Base-by-base conservation (phyloP, 2,113 vertebrate genomes). In the Paratilapia polleni region DNA sequence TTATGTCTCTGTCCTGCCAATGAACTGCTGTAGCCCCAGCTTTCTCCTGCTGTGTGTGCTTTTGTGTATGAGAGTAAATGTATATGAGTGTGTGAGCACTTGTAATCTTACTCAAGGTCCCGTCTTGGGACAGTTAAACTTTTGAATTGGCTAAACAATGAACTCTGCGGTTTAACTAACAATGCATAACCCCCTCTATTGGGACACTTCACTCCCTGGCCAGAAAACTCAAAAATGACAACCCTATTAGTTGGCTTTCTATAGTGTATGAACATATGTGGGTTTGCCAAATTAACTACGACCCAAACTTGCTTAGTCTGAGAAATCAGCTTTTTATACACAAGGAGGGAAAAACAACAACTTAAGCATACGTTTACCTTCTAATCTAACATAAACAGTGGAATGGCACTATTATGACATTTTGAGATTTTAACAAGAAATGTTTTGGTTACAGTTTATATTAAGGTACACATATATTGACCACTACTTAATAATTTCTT, bases 1-100 rank as follows among this genome's bases (percentile, higher is more conserved):
- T 93, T 93, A 95, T 94, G 92, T 91, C 76, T 85, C 85, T 92
- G 93, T 95, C 93, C 81, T 49, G 59, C 80, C 36, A 68, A 66
- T 83, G 82, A 83, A 92, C 85, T 36, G 3, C 88, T 75, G 84
- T 80, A 82, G 78, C 82, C 60, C 43, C 61, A 41, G 57, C 41
- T 88, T 83, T 84, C 52, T 81, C 20, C 74, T 79, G 28, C 62
- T 63, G 59, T 52, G 43, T 70, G 41, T 62, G 75, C 54, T 81
- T 63, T 12, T 74, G 81, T 89, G 61, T 60, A 26, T 80, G 57
- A 59, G 75, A 77, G 77, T 79, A 63, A 58, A 88, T 85, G 38
- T 66, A 61, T 62, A 78, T 57, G 56, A 60, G 80, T 77, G 14
- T 73, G 54, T 58, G 81, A 74, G 59, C 73, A 49, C 61, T 57